Percentiles rank a stretch among this genome's conserved stretches.
These are phyloP conservation scores for Cydia fagiglandana DNA, from an alignment of 1,140 invertebrate genomes.

Conservation along the genomic window DNA sequence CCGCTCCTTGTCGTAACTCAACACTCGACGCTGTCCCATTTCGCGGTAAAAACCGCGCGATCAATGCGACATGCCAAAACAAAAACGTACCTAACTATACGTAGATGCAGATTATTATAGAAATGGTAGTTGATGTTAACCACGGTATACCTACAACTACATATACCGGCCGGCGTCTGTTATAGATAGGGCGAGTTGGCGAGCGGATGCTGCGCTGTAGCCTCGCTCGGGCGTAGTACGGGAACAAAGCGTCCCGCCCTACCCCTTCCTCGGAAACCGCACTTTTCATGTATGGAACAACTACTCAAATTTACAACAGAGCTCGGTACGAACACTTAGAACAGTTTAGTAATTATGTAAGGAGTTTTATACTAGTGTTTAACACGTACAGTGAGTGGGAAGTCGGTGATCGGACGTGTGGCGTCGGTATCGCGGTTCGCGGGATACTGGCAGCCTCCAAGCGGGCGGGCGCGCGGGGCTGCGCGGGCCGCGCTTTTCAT, in stretches of 20 bases:
- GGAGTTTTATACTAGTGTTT: slow-evolving; percentile 35
- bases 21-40: slow-evolving; percentile 16
- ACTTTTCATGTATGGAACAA: slow-evolving; percentile 57
- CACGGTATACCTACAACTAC: slow-evolving; percentile 26
- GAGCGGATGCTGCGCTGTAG: slow-evolving; percentile 72
- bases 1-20: slow-evolving; percentile 1
- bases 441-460: slow-evolving; percentile 73
- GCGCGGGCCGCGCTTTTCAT: slow-evolving; percentile 68
- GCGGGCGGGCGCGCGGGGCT: slow-evolving; percentile 59
- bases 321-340: slow-evolving; percentile 48
- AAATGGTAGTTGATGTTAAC: slow-evolving; percentile 11
- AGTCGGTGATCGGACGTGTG: slow-evolving; percentile 53
- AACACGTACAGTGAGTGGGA: slow-evolving; percentile 42
- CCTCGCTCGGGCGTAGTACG: slow-evolving; percentile 66
- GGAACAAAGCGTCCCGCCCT: slow-evolving; percentile 68
- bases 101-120: neutral
- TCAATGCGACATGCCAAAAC: slow-evolving; percentile 18
- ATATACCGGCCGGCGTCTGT: slow-evolving; percentile 37
- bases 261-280: slow-evolving; percentile 49
- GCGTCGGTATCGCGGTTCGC: slow-evolving; percentile 65
- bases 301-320: slow-evolving; percentile 46
- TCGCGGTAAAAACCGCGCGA: slow-evolving; percentile 28
- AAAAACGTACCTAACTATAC: neutral
- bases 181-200: slow-evolving; percentile 47
- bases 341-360: slow-evolving; percentile 36